Percentiles rank a stretch among this genome's conserved stretches.
Conservation (phyloP, 1,140 invertebrate genomes). For the Diabrotica undecimpunctata region DNA sequence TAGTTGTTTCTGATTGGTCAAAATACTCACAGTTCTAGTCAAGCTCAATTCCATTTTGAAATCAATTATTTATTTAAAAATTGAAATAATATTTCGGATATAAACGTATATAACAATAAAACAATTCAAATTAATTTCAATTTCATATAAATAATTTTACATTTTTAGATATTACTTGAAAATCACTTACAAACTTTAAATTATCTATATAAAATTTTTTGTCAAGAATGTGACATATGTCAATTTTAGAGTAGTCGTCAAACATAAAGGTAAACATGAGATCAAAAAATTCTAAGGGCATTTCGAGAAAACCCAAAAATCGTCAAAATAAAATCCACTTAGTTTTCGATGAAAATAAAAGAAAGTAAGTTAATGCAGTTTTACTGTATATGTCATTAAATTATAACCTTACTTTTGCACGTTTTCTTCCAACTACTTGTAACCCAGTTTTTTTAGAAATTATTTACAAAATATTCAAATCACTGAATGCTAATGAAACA, state of each 20-base stretch:
- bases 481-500: no score
- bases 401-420: neutral
- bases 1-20: conserved; percentile 60
- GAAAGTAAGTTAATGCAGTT: conserved; percentile 49
- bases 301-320: conserved; percentile 37
- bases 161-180: no score
- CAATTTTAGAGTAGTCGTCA: no score
- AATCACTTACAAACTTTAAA: no score
- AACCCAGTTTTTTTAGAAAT: conserved; percentile 20
- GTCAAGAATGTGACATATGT: no score
- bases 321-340: conserved; percentile 53
- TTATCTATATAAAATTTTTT: no score
- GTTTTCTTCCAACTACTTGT: neutral
- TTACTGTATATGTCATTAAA: conserved; percentile 8
- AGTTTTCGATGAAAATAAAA: conserved; percentile 59
- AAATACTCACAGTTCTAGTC: conserved; percentile 20
- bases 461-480: neutral
- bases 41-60: neutral
- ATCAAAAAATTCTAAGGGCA: conserved; percentile 23
- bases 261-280: conserved; percentile 21
- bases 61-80: no score
- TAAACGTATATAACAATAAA: no score
- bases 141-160: neutral
- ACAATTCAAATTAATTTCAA: no score
- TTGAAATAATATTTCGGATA: no score